These are phyloP conservation scores for Thymallus thymallus DNA, from an alignment of 2,113 vertebrate genomes.

Conservation along the genomic window DNA sequence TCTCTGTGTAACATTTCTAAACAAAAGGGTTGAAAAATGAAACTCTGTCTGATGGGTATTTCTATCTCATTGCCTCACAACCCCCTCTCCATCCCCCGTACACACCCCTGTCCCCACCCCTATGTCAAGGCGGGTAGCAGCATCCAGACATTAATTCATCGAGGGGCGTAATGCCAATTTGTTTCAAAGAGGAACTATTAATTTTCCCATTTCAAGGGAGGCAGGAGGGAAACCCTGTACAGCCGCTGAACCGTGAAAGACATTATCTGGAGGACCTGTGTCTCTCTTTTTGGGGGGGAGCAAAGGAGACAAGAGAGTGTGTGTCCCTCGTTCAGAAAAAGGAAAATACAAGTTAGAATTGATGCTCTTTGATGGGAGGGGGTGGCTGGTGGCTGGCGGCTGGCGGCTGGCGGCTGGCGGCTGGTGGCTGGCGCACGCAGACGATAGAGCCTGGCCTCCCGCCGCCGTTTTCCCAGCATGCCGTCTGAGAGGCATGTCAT, in stretches of 20 bases:
- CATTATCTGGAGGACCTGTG: slow-evolving; percentile 88
- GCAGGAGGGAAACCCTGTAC: slow-evolving; percentile 86
- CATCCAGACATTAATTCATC: slow-evolving; percentile 74
- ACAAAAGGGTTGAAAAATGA: neutral
- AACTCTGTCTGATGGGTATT: slow-evolving; percentile 45
- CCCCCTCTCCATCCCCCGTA: neutral
- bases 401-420: slow-evolving; percentile 53
- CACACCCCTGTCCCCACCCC: neutral
- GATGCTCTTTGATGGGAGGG: slow-evolving; percentile 81
- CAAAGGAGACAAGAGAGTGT: neutral
- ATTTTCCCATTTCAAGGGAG: slow-evolving; percentile 89
- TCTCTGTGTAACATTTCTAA: too few species aligned
- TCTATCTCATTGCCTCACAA: slow-evolving; percentile 50
- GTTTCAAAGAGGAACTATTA: slow-evolving; percentile 87
- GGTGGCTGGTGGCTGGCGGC: slow-evolving; percentile 48
- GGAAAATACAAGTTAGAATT: slow-evolving; percentile 79
- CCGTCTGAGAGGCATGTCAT: slow-evolving; percentile 82
- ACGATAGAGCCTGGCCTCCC: slow-evolving; percentile 80
- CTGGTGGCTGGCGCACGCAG: slow-evolving; percentile 74
- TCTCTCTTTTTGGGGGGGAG: slow-evolving; percentile 47
- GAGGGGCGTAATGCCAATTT: slow-evolving; percentile 85
- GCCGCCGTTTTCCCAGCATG: slow-evolving; percentile 89
- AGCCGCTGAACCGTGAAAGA: slow-evolving; percentile 85
- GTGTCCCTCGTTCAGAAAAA: too few species aligned
- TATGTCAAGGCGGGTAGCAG: slow-evolving; percentile 40